Evolutionary conservation across 1,140 invertebrate species (phyloP).

Genomic region (Drosophila bocki): DNA sequence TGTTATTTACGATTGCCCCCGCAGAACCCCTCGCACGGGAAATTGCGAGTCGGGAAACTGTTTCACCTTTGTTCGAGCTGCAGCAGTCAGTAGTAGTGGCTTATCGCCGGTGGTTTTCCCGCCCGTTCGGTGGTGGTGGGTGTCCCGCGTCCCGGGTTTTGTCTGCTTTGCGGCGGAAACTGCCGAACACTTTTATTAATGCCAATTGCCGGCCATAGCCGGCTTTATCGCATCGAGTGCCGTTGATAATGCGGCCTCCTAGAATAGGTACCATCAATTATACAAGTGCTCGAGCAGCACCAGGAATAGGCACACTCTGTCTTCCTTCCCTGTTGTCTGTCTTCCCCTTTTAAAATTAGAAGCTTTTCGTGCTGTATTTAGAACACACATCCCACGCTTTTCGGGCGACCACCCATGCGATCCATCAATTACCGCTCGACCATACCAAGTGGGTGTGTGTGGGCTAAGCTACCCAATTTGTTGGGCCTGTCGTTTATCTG

Average conservation of each 20-base stretch:
- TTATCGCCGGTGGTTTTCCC: conserved; percentile 64
- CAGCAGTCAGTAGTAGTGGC: conserved; percentile 7
- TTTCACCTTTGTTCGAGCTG: conserved; percentile 41
- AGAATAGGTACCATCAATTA: conserved; percentile 56
- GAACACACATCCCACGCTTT: conserved; percentile 13
- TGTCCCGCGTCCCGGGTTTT: conserved; percentile 23
- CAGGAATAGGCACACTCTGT: conserved; percentile 34
- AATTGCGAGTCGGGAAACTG: conserved; percentile 22
- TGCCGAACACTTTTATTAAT: conserved; percentile 71
- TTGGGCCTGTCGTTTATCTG: conserved; percentile 62
- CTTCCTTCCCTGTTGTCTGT: conserved; percentile 8
- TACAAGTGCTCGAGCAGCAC: conserved; percentile 35
- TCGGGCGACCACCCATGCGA: conserved; percentile 38
- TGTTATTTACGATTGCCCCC: conserved; percentile 40
- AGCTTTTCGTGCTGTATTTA: conserved; percentile 33
- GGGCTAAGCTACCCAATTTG: conserved; percentile 42
- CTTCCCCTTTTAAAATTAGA: conserved; percentile 24
- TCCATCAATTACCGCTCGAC: conserved; percentile 42
- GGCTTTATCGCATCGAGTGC: conserved; percentile 60
- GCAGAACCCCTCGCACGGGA: conserved; percentile 1
- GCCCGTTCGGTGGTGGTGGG: conserved; percentile 8
- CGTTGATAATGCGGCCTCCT: conserved; percentile 21
- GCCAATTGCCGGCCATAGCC: conserved; percentile 61
- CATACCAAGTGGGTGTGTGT: neutral
- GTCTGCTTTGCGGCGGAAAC: conserved; percentile 62